phyloP scores from a whole-genome alignment of 2,113 vertebrate genomes.

The Stercorarius parasiticus region DNA sequence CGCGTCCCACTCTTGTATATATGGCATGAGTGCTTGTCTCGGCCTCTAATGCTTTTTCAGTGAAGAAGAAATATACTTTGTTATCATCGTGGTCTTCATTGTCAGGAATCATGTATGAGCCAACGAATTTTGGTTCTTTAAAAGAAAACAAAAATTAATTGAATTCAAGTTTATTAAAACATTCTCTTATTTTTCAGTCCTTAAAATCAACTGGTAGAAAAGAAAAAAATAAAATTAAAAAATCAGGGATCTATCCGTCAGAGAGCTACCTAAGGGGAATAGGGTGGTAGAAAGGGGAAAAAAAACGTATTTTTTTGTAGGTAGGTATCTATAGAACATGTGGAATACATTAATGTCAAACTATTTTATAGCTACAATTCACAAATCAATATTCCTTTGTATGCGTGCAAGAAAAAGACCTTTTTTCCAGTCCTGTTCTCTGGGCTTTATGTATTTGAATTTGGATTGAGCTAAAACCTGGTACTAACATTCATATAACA shows the following conservation, averaged over 20 bases:
- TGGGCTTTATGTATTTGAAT: background rate
- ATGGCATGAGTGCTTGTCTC: constrained; percentile 83
- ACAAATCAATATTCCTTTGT: background rate
- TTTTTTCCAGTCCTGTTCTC: background rate
- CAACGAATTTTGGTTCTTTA: constrained; percentile 93
- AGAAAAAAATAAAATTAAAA: background rate
- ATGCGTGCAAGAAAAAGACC: background rate
- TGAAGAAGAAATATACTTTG: constrained; percentile 98
- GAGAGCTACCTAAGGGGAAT: background rate
- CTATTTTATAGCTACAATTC: background rate
- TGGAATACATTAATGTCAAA: background rate
- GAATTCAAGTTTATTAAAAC: background rate
- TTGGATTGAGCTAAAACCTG: background rate
- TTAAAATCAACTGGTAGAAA: background rate
- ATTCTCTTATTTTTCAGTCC: background rate
- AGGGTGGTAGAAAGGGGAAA: background rate
- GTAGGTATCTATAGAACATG: background rate
- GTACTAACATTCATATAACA: background rate
- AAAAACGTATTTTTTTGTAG: background rate
- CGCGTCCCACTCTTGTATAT: constrained; percentile 85
- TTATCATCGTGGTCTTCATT: constrained; percentile 93
- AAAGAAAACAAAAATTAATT: background rate
- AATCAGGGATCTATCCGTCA: background rate
- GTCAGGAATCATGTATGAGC: constrained; percentile 89
- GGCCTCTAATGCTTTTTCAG: constrained; percentile 85